These are phyloP conservation scores for Tapera naevia DNA, from an alignment of 2,797 vertebrate genomes.

Conservation along the genomic window DNA sequence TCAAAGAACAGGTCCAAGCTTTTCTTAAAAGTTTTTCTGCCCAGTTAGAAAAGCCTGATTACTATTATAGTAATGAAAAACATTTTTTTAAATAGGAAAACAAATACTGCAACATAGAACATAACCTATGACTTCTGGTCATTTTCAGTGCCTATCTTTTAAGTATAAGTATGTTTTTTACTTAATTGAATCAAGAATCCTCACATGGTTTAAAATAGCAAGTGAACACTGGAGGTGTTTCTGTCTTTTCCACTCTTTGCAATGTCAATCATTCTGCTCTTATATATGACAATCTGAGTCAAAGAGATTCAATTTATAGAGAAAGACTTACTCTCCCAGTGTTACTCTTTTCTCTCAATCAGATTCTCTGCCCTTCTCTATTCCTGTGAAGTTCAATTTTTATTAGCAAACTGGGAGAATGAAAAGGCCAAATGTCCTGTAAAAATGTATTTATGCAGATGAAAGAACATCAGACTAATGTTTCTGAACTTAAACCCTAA, in stretches of 20 bases:
- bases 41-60: not conserved
- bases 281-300: conserved; percentile 8
- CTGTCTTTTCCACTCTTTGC: not conserved
- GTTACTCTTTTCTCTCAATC: not conserved
- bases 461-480: conserved; percentile 37
- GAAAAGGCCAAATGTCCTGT: conserved; percentile 37
- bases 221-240: not conserved
- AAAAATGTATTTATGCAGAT: conserved; percentile 54
- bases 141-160: not conserved
- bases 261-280: conserved; percentile 1
- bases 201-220: not conserved
- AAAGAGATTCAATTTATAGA: conserved; percentile 16
- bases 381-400: conserved; percentile 24
- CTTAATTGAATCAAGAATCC: not conserved
- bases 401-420: conserved; percentile 15
- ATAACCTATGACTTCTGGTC: not conserved
- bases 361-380: not conserved
- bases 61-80: not conserved
- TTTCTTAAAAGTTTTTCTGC: not conserved
- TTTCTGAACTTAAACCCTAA: conserved; percentile 29
- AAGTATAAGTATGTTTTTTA: not conserved
- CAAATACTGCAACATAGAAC: not conserved
- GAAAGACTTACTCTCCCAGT: not conserved
- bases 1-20: not conserved
- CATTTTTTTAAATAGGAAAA: not conserved